Base-by-base conservation (phyloP, 2,888 invertebrate species). In the Biston betularia region DNA sequence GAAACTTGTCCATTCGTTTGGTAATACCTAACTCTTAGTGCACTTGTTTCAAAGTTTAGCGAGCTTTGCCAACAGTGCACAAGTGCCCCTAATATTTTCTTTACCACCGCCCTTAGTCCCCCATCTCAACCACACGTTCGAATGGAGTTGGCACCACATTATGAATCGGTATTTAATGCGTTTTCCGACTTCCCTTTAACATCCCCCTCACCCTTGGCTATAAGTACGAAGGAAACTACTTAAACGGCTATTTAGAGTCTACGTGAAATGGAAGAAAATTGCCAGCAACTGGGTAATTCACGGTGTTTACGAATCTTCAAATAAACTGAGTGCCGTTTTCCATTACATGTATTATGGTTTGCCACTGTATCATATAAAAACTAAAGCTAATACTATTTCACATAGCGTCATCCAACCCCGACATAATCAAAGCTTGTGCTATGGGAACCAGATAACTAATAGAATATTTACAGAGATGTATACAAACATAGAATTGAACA, bases 141-240 rank as follows among this genome's bases (percentile, higher is more conserved):
- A 58, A 70, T 80, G 77, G 69, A 70, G 72, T 77, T 76, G 82
- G 80, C 81, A 79, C 75, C 70, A 64, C 68, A 65, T 77, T 79
- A 85, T 83, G 80, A 85, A 86, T 84, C 79, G 80, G 72, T 75
- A 78, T 79, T 79, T 85, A 82, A 85, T 82, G 81, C 81, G 77
- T 74, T 75, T 69, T 55, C 72, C 60, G 70, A 71, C 66, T 63
- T 63, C 70, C 59, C 72, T 67, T 70, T 63, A 67, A 50, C 68
- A 46, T 45, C 66, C 72, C 71, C 69, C 69, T 74, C 63, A 58
- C 67, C 67, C 67, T 65, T 46, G 14, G 38, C 38, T 15, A 46
- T 33, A 46, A 62, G 68, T 45, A 48, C 52, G 57, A 62, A 66
- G 72, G 65, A 53, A 68, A 56, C 63, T 65, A 42, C 64, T 54